These are phyloP conservation scores for Pristionchus fissidentatus DNA, from an alignment of 2,888 invertebrate species.

Conservation along the genomic window DNA sequence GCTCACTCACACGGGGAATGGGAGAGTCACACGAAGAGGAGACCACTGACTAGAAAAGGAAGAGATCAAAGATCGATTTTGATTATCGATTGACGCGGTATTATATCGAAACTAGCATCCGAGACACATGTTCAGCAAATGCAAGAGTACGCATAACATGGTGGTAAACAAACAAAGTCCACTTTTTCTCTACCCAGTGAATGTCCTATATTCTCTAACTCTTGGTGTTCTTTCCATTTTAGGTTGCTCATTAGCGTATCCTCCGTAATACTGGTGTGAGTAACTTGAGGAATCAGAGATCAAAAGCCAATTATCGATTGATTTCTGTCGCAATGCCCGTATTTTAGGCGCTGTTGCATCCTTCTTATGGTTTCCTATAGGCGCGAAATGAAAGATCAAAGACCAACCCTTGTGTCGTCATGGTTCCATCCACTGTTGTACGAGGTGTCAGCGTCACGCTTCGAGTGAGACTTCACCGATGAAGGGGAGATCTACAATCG, in stretches of 20 bases:
- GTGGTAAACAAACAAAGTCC: too few species aligned
- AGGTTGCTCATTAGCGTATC: too few species aligned
- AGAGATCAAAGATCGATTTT: not conserved
- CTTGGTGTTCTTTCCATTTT: too few species aligned
- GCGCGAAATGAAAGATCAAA: not conserved
- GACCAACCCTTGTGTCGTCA: conserved; percentile 25
- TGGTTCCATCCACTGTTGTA: conserved; percentile 17
- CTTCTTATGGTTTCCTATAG: too few species aligned
- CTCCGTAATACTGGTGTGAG: too few species aligned
- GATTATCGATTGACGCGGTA: too few species aligned
- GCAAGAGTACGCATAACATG: not conserved
- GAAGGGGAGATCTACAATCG: conserved; percentile 11
- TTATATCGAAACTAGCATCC: not conserved
- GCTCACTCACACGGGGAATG: conserved; percentile 72
- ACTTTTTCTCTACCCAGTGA: not conserved
- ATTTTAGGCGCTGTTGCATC: too few species aligned
- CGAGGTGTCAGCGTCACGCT: conserved; percentile 31
- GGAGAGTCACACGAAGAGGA: conserved; percentile 70
- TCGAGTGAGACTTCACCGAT: not conserved
- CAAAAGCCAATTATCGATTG: too few species aligned
- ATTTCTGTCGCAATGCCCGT: too few species aligned
- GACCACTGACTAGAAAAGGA: conserved; percentile 29
- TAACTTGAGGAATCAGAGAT: not conserved
- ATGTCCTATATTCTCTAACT: too few species aligned
- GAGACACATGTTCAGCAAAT: not conserved